Evolutionary conservation across 1,140 invertebrate species (phyloP).

Genomic region (Drosophila sulfurigaster): DNA sequence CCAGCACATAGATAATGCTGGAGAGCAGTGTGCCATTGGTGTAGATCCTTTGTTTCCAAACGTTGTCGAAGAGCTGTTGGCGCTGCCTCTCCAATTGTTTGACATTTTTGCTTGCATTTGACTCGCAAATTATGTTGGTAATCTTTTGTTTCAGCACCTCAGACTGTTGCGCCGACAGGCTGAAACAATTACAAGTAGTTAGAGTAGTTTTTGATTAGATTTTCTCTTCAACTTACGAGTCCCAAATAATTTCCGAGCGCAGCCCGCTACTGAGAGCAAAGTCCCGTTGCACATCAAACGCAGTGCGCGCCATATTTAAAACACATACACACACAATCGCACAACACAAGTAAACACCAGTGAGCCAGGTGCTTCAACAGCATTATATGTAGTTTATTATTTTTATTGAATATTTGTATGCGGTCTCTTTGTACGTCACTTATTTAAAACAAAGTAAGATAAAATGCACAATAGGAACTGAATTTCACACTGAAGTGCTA

Average conservation of each 20-base stretch:
- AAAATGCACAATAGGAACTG: no score
- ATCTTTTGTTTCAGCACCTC: slow-evolving; percentile 69
- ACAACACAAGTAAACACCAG: neutral
- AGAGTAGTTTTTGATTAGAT: neutral
- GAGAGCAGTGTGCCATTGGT: slow-evolving; percentile 73
- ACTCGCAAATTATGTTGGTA: slow-evolving; percentile 51
- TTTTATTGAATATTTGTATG: no score
- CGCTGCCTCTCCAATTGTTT: slow-evolving; percentile 47
- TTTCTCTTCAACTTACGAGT: slow-evolving; percentile 55
- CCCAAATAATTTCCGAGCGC: slow-evolving; percentile 76
- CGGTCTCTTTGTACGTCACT: no score
- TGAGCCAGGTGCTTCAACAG: no score
- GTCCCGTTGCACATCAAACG: slow-evolving; percentile 73
- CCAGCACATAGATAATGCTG: slow-evolving; percentile 76
- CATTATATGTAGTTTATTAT: no score
- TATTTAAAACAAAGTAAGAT: no score
- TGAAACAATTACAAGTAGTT: slow-evolving; percentile 8
- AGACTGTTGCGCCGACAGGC: slow-evolving; percentile 57
- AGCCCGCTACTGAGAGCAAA: slow-evolving; percentile 67
- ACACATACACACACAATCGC: slow-evolving; percentile 1
- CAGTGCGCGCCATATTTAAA: slow-evolving; percentile 54
- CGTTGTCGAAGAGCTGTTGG: slow-evolving; percentile 61
- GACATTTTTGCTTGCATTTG: slow-evolving; percentile 15
- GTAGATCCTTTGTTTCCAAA: slow-evolving; percentile 71
- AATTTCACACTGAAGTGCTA: no score